Base-by-base conservation (phyloP, 2,113 vertebrate genomes). In the Leucopternis melanops region DNA sequence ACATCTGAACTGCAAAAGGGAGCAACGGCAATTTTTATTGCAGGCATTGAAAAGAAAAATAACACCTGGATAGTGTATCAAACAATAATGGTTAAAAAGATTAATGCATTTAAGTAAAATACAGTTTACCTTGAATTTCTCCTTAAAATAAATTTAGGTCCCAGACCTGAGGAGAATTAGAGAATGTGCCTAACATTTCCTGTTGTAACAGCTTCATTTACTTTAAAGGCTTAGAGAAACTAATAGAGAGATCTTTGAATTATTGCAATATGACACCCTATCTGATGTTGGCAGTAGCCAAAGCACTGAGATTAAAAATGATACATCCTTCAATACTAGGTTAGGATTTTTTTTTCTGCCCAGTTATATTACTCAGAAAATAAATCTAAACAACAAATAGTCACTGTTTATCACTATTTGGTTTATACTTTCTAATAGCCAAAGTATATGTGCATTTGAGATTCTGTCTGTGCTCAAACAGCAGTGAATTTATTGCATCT, bases 171-270 rank as follows among this genome's bases (percentile, higher is more conserved):
- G 88, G 36, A 97, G 97, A 97, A 97, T 95, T 95, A 97, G 91
- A 96, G 95, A 97, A 96, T 85, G 90, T 95, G 94, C 94, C 95
- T 95, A 97, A 97, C 92, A 87, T 97, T 97, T 95, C 78, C 57
- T 12, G 2, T 74, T 92, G 93, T 97, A 98, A 97, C 96, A 96
- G 96, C 96, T 98, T 98, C 94, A 72, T 97, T 98, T 98, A 95
- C 97, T 98, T 97, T 98, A 98, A 98, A 96, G 97, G 97, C 94
- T 97, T 97, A 96, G 96, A 94, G 96, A 97, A 98, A 98, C 97
- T 97, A 98, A 98, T 98, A 98, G 97, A 97, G 96, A 98, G 97
- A 96, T 97, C 97, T 97, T 97, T 98, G 98, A 98, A 98, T 98
- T 98, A 98, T 98, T 97, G 97, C 97, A 96, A 97, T 95, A 95